phyloP scores from a whole-genome alignment of 1,140 invertebrate species.

The Leptinotarsa lineolata region DNA sequence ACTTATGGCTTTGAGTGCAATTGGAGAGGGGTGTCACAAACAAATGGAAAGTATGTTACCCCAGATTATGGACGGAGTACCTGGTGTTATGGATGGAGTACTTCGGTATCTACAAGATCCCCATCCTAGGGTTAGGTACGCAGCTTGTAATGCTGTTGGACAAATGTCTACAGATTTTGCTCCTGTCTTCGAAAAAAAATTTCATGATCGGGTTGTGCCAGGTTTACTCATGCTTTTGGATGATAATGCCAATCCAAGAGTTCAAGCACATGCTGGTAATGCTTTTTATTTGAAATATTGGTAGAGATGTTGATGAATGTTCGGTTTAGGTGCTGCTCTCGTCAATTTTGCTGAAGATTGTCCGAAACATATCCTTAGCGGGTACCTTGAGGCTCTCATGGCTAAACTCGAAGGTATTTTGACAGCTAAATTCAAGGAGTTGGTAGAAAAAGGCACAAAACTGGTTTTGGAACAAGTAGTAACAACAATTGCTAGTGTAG shows the following conservation, averaged over 20 bases:
- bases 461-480: constrained; percentile 96
- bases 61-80: constrained; percentile 87
- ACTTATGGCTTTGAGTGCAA: constrained; percentile 96
- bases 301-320: too few relatives aligned
- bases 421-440: constrained; percentile 90
- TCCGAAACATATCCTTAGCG: constrained; percentile 89
- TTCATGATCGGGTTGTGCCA: constrained; percentile 92
- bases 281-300: constrained; percentile 1
- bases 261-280: constrained; percentile 84
- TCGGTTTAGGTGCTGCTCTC: constrained; percentile 73
- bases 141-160: constrained; percentile 98
- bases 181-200: constrained; percentile 96
- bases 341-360: constrained; percentile 99
- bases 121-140: constrained; percentile 93
- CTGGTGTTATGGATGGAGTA: constrained; percentile 76
- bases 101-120: constrained; percentile 55
- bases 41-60: constrained; percentile 94
- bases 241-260: constrained; percentile 88
- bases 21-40: constrained; percentile 97
- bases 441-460: constrained; percentile 92
- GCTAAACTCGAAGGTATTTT: constrained; percentile 88
- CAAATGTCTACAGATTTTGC: constrained; percentile 99
- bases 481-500: constrained; percentile 97
- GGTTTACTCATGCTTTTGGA: constrained; percentile 89
- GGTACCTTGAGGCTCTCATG: constrained; percentile 91